Conservation (phyloP, 2,888 invertebrate species). For the Prenolepis imparis region DNA sequence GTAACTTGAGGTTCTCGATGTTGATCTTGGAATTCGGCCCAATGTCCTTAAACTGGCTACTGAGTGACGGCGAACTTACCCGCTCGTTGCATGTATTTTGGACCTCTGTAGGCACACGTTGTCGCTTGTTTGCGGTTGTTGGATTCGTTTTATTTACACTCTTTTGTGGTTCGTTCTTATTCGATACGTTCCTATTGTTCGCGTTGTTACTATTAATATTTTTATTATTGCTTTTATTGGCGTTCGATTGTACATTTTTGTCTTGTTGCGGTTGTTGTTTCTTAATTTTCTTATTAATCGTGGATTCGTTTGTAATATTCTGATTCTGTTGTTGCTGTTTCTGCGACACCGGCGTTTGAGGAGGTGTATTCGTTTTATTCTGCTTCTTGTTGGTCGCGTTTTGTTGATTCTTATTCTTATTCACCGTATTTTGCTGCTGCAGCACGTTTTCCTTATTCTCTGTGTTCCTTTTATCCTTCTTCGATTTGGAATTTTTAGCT, state of each 20-base stretch:
- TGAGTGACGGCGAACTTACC: conserved; percentile 74
- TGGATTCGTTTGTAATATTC: conserved; percentile 49
- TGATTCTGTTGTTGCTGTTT: conserved; percentile 59
- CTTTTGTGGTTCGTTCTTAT: conserved; percentile 77
- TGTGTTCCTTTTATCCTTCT: conserved; percentile 82
- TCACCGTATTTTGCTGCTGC: conserved; percentile 73
- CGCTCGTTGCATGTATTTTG: conserved; percentile 69
- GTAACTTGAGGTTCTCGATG: conserved; percentile 87
- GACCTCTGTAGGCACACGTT: conserved; percentile 63
- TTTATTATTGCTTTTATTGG: conserved; percentile 63
- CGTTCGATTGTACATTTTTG: conserved; percentile 60
- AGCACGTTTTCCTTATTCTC: conserved; percentile 82
- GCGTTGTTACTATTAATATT: conserved; percentile 28
- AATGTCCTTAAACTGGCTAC: conserved; percentile 81
- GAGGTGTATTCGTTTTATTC: conserved; percentile 64
- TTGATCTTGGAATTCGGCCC: conserved; percentile 80
- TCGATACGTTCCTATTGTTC: conserved; percentile 52
- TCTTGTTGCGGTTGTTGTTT: conserved; percentile 62
- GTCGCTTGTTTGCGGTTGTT: conserved; percentile 68
- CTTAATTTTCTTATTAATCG: conserved; percentile 63
- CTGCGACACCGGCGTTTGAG: conserved; percentile 64
- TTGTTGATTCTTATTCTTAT: conserved; percentile 74
- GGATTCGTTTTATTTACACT: conserved; percentile 69
- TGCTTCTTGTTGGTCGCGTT: conserved; percentile 70
- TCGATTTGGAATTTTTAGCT: conserved; percentile 79